These are phyloP conservation scores for Entomyzon cyanotis DNA, from an alignment of 2,113 vertebrate genomes.

Conservation along the genomic window DNA sequence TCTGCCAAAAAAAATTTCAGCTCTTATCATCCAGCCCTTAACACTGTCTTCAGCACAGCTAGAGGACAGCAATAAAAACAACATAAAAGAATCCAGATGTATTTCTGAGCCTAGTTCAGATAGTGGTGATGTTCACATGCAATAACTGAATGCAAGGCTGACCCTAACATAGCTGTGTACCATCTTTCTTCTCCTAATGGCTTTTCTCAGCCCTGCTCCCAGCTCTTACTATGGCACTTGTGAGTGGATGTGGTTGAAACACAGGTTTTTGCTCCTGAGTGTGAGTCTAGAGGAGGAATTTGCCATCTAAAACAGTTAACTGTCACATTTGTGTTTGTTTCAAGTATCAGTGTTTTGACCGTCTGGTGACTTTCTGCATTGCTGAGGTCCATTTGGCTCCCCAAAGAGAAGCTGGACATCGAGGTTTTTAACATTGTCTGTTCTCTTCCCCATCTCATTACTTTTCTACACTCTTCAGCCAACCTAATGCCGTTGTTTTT, in stretches of 20 bases:
- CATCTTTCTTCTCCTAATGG: conserved; percentile 23
- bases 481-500: neutral
- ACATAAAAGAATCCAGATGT: neutral
- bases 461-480: neutral
- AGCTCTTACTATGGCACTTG: neutral
- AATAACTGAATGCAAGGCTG: neutral
- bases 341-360: neutral
- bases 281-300: neutral
- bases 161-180: neutral
- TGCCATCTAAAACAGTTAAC: neutral
- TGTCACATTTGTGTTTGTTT: neutral
- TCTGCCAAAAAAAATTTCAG: neutral
- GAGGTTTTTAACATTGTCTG: neutral
- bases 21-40: neutral
- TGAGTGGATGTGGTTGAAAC: neutral
- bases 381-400: neutral
- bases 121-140: neutral
- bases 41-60: neutral
- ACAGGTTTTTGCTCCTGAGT: neutral
- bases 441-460: neutral
- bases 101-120: neutral
- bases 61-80: neutral
- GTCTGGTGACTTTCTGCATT: neutral
- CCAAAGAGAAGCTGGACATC: neutral
- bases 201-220: neutral